phyloP scores from a whole-genome alignment of 92 coral and sea anemone genomes.

The Actinostola sp. region DNA sequence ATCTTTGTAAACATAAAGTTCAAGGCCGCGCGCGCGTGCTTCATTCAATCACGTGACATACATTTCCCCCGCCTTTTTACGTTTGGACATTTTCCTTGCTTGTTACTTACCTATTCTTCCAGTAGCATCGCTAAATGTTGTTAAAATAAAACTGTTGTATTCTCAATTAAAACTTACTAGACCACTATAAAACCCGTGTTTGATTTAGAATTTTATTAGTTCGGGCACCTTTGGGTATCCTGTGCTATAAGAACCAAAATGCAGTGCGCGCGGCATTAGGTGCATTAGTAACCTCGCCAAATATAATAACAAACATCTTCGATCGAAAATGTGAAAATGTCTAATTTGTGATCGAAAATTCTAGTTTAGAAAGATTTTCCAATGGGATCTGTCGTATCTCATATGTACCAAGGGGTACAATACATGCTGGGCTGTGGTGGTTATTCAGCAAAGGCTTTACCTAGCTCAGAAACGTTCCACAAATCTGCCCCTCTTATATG shows the following conservation, averaged over 20 bases:
- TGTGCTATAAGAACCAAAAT: constrained; percentile 3
- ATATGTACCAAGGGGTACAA: constrained; percentile 74
- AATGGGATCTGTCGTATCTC: constrained; percentile 88
- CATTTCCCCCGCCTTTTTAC: not conserved
- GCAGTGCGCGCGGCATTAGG: not conserved
- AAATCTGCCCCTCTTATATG: constrained; percentile 71
- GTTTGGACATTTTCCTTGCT: too few species aligned
- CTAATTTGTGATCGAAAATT: constrained; percentile 3
- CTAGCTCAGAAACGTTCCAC: constrained; percentile 12
- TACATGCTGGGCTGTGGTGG: constrained; percentile 77
- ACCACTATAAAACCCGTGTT: not conserved
- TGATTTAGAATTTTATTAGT: too few species aligned
- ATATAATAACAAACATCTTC: not conserved
- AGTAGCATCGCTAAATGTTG: not conserved
- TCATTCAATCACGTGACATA: not conserved
- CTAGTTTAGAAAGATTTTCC: constrained; percentile 5
- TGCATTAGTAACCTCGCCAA: constrained; percentile 18
- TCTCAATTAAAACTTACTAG: too few species aligned
- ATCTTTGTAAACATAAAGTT: too few species aligned
- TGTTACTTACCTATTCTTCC: too few species aligned
- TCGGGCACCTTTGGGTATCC: not conserved
- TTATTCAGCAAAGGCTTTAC: constrained; percentile 27
- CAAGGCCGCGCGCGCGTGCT: not conserved
- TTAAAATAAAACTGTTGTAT: too few species aligned
- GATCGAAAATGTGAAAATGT: constrained; percentile 1